phyloP scores from a whole-genome alignment of 2,888 invertebrate species.

The Alviniconcha strummeri region DNA sequence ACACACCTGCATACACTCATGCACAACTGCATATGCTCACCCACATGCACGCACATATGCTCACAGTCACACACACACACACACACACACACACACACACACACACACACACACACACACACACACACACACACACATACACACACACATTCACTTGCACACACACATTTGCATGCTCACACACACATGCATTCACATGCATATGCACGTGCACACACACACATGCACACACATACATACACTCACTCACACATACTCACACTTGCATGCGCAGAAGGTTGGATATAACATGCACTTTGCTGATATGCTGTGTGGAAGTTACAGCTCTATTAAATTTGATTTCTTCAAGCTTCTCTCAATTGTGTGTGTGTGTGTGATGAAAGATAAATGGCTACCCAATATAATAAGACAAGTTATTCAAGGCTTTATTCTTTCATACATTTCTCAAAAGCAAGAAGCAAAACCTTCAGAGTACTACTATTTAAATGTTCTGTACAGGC shows the following conservation, averaged over 20 bases:
- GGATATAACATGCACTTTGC: too few species aligned
- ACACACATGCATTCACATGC: background rate
- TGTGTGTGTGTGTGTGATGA: too few species aligned
- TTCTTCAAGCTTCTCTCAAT: too few species aligned
- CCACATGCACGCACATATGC: background rate
- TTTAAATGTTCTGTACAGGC: too few species aligned
- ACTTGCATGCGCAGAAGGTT: background rate
- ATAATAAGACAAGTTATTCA: too few species aligned
- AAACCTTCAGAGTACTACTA: too few species aligned
- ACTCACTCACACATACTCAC: background rate
- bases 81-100: background rate
- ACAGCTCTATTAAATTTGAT: too few species aligned
- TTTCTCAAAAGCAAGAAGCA: too few species aligned
- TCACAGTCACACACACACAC: background rate
- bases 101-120: constrained; percentile 1
- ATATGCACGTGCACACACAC: background rate
- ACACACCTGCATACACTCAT: background rate
- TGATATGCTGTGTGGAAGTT: too few species aligned
- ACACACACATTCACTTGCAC: background rate
- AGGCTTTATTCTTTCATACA: too few species aligned
- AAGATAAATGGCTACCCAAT: too few species aligned
- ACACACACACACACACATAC: background rate
- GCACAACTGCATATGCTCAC: background rate
- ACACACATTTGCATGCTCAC: background rate
- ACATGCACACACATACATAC: background rate